A percentile compares a stretch with the other conserved stretches of the same genome.
Evolutionary conservation across 2,797 vertebrate species (phyloP).

Genomic region (Chloroceryle inda): DNA sequence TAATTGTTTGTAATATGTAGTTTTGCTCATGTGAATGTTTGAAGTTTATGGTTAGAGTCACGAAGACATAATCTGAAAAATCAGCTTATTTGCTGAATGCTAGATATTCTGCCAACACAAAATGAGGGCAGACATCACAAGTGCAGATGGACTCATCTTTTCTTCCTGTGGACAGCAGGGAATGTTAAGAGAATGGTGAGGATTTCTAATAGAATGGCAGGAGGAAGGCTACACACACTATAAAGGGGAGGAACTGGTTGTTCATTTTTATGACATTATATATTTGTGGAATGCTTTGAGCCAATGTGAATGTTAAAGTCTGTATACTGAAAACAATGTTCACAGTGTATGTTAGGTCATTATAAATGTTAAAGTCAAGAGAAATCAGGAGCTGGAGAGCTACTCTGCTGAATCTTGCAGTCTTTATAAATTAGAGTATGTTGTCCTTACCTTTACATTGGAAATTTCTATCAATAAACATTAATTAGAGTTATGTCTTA

Average conservation of each 20-base stretch:
- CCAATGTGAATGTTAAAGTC: neutral
- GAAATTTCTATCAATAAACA: neutral
- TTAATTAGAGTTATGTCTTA: neutral
- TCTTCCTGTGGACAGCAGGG: neutral
- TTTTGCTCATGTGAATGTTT: neutral
- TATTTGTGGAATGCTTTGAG: neutral
- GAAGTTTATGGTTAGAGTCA: neutral
- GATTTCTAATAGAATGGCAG: neutral
- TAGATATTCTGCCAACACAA: neutral
- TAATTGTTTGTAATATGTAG: neutral
- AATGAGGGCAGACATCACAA: neutral
- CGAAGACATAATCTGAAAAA: neutral
- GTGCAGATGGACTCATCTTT: neutral
- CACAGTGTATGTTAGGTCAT: neutral
- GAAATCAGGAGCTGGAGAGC: neutral
- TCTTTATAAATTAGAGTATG: neutral
- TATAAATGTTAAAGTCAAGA: neutral
- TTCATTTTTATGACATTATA: neutral
- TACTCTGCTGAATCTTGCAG: neutral
- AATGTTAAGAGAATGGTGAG: neutral
- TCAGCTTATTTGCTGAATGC: neutral
- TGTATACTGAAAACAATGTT: neutral
- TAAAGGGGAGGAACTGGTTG: neutral
- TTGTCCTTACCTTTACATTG: neutral
- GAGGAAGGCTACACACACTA: neutral